Evolutionary conservation across 2,888 invertebrate genomes (phyloP).

Genomic region (Epistrophe eligans): DNA sequence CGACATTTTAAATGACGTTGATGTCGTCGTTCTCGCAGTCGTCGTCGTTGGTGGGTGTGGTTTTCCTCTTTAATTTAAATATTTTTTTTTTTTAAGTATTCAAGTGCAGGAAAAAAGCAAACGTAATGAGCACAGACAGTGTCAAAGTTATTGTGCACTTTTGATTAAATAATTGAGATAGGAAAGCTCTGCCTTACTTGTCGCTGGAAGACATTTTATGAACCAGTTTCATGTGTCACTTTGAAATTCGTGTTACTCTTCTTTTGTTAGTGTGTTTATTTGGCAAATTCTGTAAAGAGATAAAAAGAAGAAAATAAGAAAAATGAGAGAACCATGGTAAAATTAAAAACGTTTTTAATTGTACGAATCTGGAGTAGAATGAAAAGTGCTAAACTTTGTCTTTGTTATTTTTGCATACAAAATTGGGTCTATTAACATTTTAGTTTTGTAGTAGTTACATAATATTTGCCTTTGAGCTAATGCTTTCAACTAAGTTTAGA

Average conservation of each 20-base stretch:
- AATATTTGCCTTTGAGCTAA: background rate
- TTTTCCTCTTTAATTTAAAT: constrained; percentile 9
- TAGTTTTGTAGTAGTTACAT: constrained; percentile 2
- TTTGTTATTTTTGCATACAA: background rate
- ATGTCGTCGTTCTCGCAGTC: constrained; percentile 8
- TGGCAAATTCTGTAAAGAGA: constrained; percentile 67
- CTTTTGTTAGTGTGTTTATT: constrained; percentile 26
- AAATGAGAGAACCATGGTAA: constrained; percentile 49
- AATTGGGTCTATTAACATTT: constrained; percentile 13
- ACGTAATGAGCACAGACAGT: constrained; percentile 66
- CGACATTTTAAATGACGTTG: constrained; percentile 43
- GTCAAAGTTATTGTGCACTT: constrained; percentile 67
- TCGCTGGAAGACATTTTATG: constrained; percentile 65
- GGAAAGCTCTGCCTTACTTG: constrained; percentile 44
- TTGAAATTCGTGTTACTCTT: constrained; percentile 42
- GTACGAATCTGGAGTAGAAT: constrained; percentile 11
- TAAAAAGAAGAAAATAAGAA: constrained; percentile 15
- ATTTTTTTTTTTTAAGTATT: background rate
- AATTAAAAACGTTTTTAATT: constrained; percentile 58
- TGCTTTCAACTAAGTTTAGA: background rate
- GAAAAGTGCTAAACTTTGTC: constrained; percentile 10
- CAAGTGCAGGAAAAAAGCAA: constrained; percentile 26
- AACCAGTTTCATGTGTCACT: constrained; percentile 74
- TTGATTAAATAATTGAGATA: constrained; percentile 68
- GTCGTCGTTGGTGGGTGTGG: constrained; percentile 4